Percentiles rank a stretch among this genome's conserved stretches.
Conservation (phyloP, 2,797 vertebrate species). For the Limosa lapponica region DNA sequence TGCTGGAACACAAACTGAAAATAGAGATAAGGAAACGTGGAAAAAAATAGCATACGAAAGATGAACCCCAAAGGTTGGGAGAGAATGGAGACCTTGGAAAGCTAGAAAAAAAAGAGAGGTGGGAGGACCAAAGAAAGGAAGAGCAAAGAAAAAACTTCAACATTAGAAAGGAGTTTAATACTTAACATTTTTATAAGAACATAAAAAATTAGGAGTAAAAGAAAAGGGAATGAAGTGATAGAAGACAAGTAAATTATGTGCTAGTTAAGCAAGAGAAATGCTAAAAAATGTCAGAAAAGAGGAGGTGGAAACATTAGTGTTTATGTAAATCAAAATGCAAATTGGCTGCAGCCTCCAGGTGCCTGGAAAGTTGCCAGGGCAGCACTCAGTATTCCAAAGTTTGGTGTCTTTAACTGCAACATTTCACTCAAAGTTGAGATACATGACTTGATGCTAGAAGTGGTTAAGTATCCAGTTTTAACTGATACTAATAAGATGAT, state of each 20-base stretch:
- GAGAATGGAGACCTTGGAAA: neutral
- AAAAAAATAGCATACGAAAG: neutral
- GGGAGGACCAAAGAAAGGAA: neutral
- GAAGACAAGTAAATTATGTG: conserved; percentile 66
- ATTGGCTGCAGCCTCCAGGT: conserved; percentile 60
- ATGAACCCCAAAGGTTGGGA: neutral
- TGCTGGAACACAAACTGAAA: neutral
- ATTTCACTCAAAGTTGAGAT: conserved; percentile 49
- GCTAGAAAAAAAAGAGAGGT: neutral
- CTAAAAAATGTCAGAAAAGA: conserved; percentile 59
- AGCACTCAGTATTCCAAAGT: conserved; percentile 61
- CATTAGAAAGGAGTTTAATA: neutral
- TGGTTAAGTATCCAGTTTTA: conserved; percentile 5
- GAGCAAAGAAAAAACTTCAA: neutral
- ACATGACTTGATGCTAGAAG: conserved; percentile 11
- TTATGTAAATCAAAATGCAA: conserved; percentile 72
- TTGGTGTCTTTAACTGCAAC: conserved; percentile 57
- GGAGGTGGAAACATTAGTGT: conserved; percentile 62
- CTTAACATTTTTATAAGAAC: conserved; percentile 5
- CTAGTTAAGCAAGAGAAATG: conserved; percentile 57
- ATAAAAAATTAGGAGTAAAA: conserved; percentile 15
- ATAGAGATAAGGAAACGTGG: neutral
- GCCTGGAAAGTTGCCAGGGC: conserved; percentile 66
- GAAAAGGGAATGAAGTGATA: conserved; percentile 44
- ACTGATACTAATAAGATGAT: neutral